Percentiles rank a stretch among this genome's conserved stretches.
Conservation (phyloP, 2,113 vertebrate species). For the Macrotis lagotis region DNA sequence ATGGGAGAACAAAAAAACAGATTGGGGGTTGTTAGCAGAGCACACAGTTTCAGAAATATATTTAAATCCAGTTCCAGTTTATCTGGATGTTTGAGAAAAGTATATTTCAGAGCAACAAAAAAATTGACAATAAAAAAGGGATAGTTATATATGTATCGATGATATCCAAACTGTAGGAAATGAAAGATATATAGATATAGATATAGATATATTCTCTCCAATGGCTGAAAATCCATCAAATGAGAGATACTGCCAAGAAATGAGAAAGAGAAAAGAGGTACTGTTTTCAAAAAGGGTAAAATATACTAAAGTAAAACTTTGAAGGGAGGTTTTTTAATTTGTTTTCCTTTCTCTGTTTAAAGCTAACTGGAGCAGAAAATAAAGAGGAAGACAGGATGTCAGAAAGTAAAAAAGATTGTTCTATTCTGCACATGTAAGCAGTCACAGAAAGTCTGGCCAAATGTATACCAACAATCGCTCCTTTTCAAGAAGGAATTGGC, state of each 20-base stretch:
- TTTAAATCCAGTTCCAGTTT: not conserved
- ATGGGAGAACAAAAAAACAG: not conserved
- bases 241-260: not conserved
- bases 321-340: not conserved
- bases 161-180: not conserved
- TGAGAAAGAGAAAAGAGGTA: not conserved
- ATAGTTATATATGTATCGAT: not conserved
- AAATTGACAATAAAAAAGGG: not conserved
- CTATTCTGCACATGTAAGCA: not conserved
- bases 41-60: not conserved
- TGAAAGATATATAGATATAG: not conserved
- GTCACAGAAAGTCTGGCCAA: not conserved
- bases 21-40: not conserved
- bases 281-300: not conserved
- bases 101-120: not conserved
- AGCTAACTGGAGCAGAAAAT: not conserved
- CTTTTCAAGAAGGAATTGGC: not conserved
- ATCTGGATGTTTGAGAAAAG: not conserved
- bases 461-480: not conserved
- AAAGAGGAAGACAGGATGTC: not conserved
- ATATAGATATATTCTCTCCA: too few relatives aligned
- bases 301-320: not conserved
- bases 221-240: not conserved
- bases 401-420: not conserved
- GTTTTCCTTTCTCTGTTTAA: not conserved